Conservation (phyloP, 1,140 invertebrate genomes). For the Cotesia chilonis region DNA sequence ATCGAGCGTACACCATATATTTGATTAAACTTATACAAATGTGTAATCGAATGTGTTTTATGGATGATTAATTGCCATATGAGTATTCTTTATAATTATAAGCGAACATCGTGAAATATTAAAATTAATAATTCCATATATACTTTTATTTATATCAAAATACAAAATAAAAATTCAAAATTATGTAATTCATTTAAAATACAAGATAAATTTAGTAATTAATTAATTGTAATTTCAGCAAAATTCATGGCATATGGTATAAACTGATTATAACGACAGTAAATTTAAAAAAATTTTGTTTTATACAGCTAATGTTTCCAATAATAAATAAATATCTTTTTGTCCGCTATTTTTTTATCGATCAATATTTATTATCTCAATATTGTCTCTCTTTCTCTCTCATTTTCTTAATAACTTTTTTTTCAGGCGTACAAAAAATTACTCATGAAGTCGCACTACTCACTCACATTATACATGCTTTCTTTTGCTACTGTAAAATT, state of each 20-base stretch:
- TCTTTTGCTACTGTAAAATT: no score
- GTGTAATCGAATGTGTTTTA: slow-evolving; percentile 34
- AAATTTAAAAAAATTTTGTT: slow-evolving; percentile 56
- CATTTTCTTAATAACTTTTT: background rate
- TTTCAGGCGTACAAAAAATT: no score
- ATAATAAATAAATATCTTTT: slow-evolving; percentile 54
- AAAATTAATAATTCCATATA: background rate
- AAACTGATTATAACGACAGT: slow-evolving; percentile 44
- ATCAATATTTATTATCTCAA: background rate
- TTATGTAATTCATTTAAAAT: slow-evolving; percentile 1
- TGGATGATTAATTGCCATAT: slow-evolving; percentile 27
- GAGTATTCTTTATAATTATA: slow-evolving; percentile 22
- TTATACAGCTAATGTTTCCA: slow-evolving; percentile 49
- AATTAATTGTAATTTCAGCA: slow-evolving; percentile 16
- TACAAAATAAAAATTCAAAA: background rate
- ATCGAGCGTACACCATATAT: slow-evolving; percentile 4
- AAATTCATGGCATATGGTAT: slow-evolving; percentile 29
- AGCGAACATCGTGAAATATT: background rate
- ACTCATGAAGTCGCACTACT: no score
- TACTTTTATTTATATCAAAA: background rate
- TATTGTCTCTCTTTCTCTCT: slow-evolving; percentile 24
- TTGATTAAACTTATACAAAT: slow-evolving; percentile 23
- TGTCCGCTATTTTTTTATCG: slow-evolving; percentile 44
- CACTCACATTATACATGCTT: no score
- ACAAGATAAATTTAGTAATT: slow-evolving; percentile 19